Conservation (phyloP, 2,797 vertebrate genomes). For the Acanthiza pusilla region DNA sequence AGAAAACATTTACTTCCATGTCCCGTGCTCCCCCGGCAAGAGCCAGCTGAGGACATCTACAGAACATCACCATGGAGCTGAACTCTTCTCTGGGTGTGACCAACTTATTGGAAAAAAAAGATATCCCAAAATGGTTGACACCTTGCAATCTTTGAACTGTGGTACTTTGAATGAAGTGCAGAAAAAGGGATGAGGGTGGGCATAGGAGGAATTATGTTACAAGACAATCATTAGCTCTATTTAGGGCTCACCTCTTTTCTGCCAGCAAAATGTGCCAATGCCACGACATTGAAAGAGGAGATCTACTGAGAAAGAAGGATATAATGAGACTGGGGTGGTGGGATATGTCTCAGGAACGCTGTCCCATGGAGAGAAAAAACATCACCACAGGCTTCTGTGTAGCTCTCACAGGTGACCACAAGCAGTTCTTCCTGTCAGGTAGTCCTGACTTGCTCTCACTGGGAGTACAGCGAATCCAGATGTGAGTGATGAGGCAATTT, state of each 20-base stretch:
- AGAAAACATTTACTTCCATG: not conserved
- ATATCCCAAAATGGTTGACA: not conserved
- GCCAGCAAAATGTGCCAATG: not conserved
- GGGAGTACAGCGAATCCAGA: not conserved
- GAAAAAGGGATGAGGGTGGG: not conserved
- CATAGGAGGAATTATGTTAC: not conserved
- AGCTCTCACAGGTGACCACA: not conserved
- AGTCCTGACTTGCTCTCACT: not conserved
- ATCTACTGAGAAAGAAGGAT: not conserved
- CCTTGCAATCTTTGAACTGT: not conserved
- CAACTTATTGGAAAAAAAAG: not conserved
- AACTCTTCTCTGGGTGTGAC: not conserved
- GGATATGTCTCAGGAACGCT: not conserved
- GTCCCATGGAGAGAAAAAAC: not conserved
- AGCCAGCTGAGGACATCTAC: not conserved
- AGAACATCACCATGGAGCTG: not conserved
- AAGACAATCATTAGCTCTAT: not conserved
- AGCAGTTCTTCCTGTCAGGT: not conserved
- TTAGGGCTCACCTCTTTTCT: not conserved
- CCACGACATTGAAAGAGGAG: not conserved
- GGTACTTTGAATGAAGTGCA: not conserved
- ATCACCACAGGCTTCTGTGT: not conserved
- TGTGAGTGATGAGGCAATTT: not conserved
- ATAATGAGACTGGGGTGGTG: not conserved
- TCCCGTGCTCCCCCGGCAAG: not conserved